Conservation (phyloP, 1,140 invertebrate genomes). For the Drosophila lini region DNA sequence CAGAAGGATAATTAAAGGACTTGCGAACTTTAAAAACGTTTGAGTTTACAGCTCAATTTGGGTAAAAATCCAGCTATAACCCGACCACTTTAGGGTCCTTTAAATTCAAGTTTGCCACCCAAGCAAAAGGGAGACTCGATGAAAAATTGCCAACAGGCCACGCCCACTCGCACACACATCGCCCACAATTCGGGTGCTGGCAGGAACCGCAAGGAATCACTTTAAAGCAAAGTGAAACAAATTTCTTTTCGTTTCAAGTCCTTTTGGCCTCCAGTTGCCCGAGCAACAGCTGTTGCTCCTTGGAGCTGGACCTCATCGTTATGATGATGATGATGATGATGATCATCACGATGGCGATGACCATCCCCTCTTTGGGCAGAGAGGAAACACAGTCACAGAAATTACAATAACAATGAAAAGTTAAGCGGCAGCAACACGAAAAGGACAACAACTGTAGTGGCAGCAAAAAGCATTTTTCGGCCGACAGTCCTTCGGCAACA, state of each 20-base stretch:
- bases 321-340: conserved; percentile 29
- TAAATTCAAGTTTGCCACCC: conserved; percentile 13
- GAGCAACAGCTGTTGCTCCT: conserved; percentile 74
- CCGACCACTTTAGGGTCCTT: conserved; percentile 33
- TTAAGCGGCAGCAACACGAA: conserved; percentile 74
- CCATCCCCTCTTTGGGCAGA: conserved; percentile 23
- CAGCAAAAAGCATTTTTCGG: conserved; percentile 51
- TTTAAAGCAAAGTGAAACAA: conserved; percentile 65
- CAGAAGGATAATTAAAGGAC: not conserved
- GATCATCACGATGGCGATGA: conserved; percentile 13
- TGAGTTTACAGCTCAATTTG: not conserved
- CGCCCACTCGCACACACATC: conserved; percentile 27
- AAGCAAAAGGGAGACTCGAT: conserved; percentile 15
- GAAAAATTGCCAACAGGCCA: conserved; percentile 34
- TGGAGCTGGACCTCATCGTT: conserved; percentile 53
- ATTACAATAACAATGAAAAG: conserved; percentile 82
- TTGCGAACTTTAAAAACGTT: not conserved
- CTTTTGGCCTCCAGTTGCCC: conserved; percentile 54
- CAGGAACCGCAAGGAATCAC: conserved; percentile 64
- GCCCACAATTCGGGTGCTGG: conserved; percentile 16
- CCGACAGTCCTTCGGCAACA: conserved; percentile 53
- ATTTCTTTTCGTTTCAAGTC: conserved; percentile 54
- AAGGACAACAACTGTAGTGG: conserved; percentile 69
- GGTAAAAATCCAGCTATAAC: not conserved
- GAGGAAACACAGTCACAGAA: conserved; percentile 55